A percentile compares a stretch with the other conserved stretches of the same genome.
Evolutionary conservation across 1,140 invertebrate genomes (phyloP).

Genomic region (Penaeus japonicus): DNA sequence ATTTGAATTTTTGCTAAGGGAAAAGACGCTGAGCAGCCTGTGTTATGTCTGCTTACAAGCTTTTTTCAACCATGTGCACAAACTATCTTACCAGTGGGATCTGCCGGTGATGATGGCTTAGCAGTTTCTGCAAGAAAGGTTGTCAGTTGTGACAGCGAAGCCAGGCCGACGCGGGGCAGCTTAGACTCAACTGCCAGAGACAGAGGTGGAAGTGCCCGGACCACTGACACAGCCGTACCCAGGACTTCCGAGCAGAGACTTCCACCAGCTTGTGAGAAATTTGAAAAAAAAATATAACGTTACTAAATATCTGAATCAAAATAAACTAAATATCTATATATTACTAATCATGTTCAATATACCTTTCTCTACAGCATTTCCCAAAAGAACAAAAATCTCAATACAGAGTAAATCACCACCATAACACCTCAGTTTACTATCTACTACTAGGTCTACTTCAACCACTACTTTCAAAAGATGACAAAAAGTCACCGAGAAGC

Average conservation of each 20-base stretch:
- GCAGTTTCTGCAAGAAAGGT: constrained; percentile 70
- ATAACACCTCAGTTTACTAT: no score
- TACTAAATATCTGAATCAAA: background rate
- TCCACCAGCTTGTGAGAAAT: background rate
- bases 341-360: background rate
- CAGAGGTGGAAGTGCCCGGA: constrained; percentile 70
- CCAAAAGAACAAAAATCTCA: background rate
- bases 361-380: background rate
- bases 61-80: background rate
- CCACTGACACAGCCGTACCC: constrained; percentile 69
- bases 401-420: background rate
- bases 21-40: no score
- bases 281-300: background rate
- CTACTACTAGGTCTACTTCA: no score
- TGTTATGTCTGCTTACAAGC: no score
- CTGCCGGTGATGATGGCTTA: constrained; percentile 67
- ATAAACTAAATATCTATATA: background rate
- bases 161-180: constrained; percentile 69
- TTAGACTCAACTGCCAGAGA: constrained; percentile 72
- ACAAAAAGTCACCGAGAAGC: no score
- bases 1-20: no score
- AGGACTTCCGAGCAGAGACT: constrained; percentile 70
- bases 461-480: no score
- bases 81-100: constrained; percentile 64
- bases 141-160: constrained; percentile 69